phyloP scores from a whole-genome alignment of 2,797 vertebrate genomes.

The Acestrorhynchus altus region DNA sequence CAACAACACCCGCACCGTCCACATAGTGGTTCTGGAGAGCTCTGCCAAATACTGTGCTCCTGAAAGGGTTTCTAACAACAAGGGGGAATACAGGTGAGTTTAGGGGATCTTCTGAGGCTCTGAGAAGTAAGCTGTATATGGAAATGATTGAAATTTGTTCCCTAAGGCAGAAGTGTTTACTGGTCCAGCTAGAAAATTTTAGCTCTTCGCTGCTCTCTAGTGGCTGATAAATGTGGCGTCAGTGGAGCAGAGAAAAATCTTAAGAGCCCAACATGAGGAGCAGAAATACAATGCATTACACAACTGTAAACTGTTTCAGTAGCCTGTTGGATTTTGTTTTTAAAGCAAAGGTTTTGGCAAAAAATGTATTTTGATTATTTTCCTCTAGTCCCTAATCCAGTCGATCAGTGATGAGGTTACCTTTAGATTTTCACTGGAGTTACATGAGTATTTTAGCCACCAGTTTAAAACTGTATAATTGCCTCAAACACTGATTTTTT shows the following conservation, averaged over 20 bases:
- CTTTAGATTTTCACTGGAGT: no score
- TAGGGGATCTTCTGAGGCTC: background rate
- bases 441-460: no score
- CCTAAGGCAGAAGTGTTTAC: background rate
- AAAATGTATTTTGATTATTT: background rate
- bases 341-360: background rate
- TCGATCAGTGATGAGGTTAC: no score
- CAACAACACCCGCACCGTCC: constrained; percentile 92
- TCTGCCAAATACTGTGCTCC: constrained; percentile 91
- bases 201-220: constrained; percentile 65
- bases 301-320: background rate
- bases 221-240: constrained; percentile 61
- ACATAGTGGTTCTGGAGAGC: constrained; percentile 93
- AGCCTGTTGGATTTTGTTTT: background rate
- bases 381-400: no score
- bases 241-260: no score
- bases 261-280: background rate
- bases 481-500: no score
- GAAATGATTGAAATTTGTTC: background rate
- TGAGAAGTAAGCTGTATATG: background rate
- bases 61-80: constrained; percentile 94
- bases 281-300: background rate
- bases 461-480: no score
- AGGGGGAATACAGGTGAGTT: constrained; percentile 94
- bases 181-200: background rate